Evolutionary conservation across 2,113 vertebrate species (phyloP).

Genomic region (Atherinomorus stipes): DNA sequence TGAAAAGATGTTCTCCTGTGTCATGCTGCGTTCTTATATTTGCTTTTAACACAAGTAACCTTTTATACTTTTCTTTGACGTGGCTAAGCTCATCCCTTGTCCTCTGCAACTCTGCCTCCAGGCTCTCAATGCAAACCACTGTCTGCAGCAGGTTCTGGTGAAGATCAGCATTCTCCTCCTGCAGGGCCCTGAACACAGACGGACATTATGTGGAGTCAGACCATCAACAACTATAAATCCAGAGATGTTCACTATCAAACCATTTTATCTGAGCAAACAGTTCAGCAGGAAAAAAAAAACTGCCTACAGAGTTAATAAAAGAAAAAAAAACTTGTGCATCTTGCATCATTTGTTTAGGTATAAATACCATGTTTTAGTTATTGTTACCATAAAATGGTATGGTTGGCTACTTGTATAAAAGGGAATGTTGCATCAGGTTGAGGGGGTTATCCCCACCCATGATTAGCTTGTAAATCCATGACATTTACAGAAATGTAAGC

Average conservation of each 20-base stretch:
- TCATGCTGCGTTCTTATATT: too few relatives aligned
- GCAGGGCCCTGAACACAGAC: constrained; percentile 70
- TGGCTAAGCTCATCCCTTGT: constrained; percentile 77
- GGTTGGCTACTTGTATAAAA: too few relatives aligned
- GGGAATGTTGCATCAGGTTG: too few relatives aligned
- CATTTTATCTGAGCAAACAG: background rate
- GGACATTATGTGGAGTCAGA: background rate
- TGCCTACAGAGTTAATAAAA: too few relatives aligned
- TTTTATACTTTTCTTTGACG: constrained; percentile 81
- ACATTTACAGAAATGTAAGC: too few relatives aligned
- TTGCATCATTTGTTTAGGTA: too few relatives aligned
- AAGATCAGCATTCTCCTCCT: constrained; percentile 81
- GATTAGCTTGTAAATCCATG: too few relatives aligned
- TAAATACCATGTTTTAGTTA: too few relatives aligned
- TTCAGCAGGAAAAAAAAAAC: background rate
- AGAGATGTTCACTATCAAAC: background rate
- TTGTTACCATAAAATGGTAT: too few relatives aligned
- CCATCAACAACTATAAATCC: background rate
- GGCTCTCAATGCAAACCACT: constrained; percentile 80
- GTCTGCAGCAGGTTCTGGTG: constrained; percentile 81
- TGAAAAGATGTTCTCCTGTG: too few relatives aligned
- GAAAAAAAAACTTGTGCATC: too few relatives aligned
- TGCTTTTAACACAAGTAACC: constrained; percentile 48
- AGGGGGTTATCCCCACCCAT: too few relatives aligned
- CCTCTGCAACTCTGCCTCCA: constrained; percentile 79